Evolutionary conservation across 2,113 vertebrate species (phyloP).

Genomic region (Gorsachius goisagi): DNA sequence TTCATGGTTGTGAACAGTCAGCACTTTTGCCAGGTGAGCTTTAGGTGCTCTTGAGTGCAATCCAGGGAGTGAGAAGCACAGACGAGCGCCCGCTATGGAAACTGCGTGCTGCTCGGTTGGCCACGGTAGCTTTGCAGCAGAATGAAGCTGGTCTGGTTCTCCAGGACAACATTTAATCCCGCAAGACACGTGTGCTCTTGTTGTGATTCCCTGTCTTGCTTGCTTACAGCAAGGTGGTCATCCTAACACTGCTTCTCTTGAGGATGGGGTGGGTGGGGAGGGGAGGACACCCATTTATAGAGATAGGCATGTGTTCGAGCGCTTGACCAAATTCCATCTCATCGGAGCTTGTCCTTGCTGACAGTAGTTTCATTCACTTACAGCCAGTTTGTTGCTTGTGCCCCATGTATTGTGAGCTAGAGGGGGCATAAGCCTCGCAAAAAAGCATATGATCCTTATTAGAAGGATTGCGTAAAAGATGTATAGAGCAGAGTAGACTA

Average conservation of each 20-base stretch:
- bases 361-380: not conserved
- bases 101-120: rapidly evolving
- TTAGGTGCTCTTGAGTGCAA: not conserved
- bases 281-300: not conserved
- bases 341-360: not conserved
- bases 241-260: not conserved
- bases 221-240: not conserved
- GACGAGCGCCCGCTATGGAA: not conserved
- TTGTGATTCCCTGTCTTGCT: not conserved
- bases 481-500: not conserved
- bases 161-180: not conserved
- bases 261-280: rapidly evolving
- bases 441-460: not conserved
- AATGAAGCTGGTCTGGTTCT: not conserved
- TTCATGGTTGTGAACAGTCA: not conserved
- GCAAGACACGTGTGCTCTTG: not conserved
- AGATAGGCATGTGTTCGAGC: not conserved
- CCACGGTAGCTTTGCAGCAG: not conserved
- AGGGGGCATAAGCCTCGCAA: not conserved
- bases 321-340: not conserved
- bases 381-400: not conserved
- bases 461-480: not conserved
- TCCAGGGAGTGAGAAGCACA: not conserved
- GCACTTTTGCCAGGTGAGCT: not conserved
- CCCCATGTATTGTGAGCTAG: not conserved